A percentile compares a stretch with the other conserved stretches of the same genome.
These are phyloP conservation scores for Acyrthosiphon pisum DNA, from an alignment of 1,140 invertebrate species.

Conservation along the genomic window DNA sequence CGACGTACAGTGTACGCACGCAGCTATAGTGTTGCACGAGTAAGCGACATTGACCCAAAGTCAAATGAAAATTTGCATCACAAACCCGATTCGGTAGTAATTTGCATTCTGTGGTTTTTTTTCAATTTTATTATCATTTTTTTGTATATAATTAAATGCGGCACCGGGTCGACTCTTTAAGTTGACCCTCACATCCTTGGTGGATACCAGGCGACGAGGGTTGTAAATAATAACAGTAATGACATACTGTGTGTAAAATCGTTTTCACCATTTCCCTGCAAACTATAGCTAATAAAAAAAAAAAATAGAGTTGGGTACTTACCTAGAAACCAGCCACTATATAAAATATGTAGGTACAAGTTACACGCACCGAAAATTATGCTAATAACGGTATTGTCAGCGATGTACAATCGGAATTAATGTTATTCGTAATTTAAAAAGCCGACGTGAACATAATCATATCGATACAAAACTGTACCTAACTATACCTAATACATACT, in stretches of 20 bases:
- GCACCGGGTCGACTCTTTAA: background rate
- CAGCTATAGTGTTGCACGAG: background rate
- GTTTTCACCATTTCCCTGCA: background rate
- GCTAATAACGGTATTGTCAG: background rate
- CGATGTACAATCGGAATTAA: background rate
- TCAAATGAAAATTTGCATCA: slow-evolving; percentile 30
- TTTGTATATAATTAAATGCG: background rate
- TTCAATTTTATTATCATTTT: slow-evolving; percentile 7
- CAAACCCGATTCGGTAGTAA: background rate
- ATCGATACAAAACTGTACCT: too few relatives aligned
- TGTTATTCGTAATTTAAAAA: background rate
- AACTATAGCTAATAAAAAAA: too few relatives aligned
- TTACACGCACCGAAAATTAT: background rate
- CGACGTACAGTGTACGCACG: background rate
- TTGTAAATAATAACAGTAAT: background rate
- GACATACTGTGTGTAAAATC: background rate
- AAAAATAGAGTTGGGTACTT: background rate
- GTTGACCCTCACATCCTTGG: slow-evolving; percentile 32
- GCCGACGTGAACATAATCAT: background rate
- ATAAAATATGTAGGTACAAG: background rate
- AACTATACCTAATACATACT: too few relatives aligned
- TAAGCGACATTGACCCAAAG: slow-evolving; percentile 33
- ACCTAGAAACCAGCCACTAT: background rate
- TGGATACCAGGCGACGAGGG: background rate
- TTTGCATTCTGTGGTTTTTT: background rate